Evolutionary conservation across 2,888 invertebrate genomes (phyloP).

Genomic region (Cyaniris semiargus): DNA sequence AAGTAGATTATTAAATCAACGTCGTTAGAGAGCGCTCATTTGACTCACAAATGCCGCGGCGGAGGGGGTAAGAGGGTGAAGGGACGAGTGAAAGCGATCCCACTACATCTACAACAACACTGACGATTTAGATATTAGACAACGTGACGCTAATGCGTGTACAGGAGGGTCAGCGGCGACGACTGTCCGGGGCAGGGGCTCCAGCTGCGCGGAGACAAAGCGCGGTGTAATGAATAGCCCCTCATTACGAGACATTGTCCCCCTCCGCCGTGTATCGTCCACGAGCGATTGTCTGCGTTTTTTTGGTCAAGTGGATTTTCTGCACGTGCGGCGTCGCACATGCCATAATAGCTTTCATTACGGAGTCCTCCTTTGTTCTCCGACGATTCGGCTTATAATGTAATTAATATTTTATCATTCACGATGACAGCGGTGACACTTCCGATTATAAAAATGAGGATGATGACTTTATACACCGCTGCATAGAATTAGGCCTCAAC

Average conservation of each 20-base stretch:
- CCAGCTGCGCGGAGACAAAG: constrained; percentile 10
- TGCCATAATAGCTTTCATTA: not conserved
- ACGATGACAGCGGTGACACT: not conserved
- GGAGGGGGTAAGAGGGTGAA: not conserved
- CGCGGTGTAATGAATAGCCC: constrained; percentile 34
- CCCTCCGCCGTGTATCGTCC: constrained; percentile 55
- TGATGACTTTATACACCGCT: not conserved
- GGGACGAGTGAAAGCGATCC: not conserved
- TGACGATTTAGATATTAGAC: not conserved
- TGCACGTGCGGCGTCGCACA: constrained; percentile 34
- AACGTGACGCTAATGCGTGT: not conserved
- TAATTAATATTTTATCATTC: not conserved
- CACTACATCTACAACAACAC: not conserved
- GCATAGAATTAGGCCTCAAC: not conserved
- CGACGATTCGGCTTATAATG: not conserved
- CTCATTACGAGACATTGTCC: constrained; percentile 65
- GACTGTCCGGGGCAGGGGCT: not conserved
- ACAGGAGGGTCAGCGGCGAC: not conserved
- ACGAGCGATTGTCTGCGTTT: constrained; percentile 15
- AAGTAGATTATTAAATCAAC: constrained; percentile 3
- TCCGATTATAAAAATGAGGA: not conserved
- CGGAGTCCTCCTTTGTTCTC: not conserved
- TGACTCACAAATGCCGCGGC: not conserved
- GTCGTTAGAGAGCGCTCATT: constrained; percentile 9
- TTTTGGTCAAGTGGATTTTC: constrained; percentile 29